Conservation (phyloP, 1,140 invertebrate species). For the Spodoptera frugiperda region DNA sequence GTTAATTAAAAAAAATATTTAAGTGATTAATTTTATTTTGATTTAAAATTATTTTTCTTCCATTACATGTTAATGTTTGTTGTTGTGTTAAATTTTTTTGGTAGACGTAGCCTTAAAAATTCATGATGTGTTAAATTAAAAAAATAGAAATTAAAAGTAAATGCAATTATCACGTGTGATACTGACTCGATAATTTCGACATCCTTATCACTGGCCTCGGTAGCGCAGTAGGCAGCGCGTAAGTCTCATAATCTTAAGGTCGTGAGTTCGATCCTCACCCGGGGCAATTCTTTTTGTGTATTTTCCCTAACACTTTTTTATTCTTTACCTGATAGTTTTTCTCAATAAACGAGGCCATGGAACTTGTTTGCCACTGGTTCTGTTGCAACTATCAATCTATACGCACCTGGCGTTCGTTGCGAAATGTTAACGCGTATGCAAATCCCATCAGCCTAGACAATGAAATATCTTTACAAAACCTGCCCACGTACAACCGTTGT, state of each 20-base stretch:
- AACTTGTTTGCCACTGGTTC: conserved; percentile 46
- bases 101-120: too few species aligned
- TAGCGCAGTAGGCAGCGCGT: conserved; percentile 98
- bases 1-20: too few species aligned
- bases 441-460: conserved; percentile 55
- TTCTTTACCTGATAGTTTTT: conserved; percentile 25
- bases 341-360: conserved; percentile 27
- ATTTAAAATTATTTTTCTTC: too few species aligned
- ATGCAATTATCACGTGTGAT: too few species aligned
- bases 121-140: too few species aligned
- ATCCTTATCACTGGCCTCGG: conserved; percentile 87
- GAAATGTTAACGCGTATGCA: conserved; percentile 51
- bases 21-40: too few species aligned
- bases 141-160: too few species aligned
- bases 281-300: conserved; percentile 89
- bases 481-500: conserved; percentile 36
- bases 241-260: conserved; percentile 99
- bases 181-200: not conserved
- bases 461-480: conserved; percentile 52
- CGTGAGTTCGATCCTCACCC: conserved; percentile 98
- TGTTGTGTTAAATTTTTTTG: too few species aligned
- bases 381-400: conserved; percentile 38
- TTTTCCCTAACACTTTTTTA: conserved; percentile 48
- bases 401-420: conserved; percentile 53
- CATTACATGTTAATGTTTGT: too few species aligned